Conservation (phyloP, 2,113 vertebrate species). For the Neofelis nebulosa region DNA sequence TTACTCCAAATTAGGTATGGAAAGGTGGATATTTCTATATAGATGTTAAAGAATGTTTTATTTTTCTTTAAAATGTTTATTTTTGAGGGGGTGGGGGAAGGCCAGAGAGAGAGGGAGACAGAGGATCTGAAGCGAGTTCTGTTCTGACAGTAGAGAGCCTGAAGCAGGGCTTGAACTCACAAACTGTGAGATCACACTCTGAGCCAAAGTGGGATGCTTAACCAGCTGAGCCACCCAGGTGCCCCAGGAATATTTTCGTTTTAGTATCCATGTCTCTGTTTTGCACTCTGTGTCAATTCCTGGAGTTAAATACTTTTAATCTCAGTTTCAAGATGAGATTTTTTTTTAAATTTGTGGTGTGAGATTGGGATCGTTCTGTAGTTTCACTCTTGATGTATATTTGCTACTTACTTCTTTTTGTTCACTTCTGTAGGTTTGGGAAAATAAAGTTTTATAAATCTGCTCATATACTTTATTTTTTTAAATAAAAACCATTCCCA, state of each 20-base stretch:
- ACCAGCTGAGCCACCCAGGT: too few relatives aligned
- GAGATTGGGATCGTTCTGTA: neutral
- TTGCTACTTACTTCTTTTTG: neutral
- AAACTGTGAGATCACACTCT: too few relatives aligned
- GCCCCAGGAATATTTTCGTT: neutral
- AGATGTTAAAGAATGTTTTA: neutral
- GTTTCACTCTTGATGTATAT: neutral
- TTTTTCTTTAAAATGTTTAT: neutral
- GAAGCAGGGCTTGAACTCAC: too few relatives aligned
- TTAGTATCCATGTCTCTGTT: neutral
- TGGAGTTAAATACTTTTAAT: neutral
- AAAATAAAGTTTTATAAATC: conserved; percentile 25
- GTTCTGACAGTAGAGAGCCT: too few relatives aligned
- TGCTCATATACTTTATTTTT: neutral
- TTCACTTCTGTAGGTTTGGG: neutral
- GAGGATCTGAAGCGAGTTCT: too few relatives aligned
- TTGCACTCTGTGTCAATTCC: neutral
- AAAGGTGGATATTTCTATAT: neutral
- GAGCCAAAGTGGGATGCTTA: too few relatives aligned
- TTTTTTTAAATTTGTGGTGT: neutral
- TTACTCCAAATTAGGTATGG: neutral
- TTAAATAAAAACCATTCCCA: neutral
- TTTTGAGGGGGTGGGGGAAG: too few relatives aligned
- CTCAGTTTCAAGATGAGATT: neutral
- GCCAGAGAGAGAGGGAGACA: too few relatives aligned